A percentile compares a stretch with the other conserved stretches of the same genome.
Evolutionary conservation across 2,888 invertebrate species (phyloP).

Genomic region (Heliconius aoede): DNA sequence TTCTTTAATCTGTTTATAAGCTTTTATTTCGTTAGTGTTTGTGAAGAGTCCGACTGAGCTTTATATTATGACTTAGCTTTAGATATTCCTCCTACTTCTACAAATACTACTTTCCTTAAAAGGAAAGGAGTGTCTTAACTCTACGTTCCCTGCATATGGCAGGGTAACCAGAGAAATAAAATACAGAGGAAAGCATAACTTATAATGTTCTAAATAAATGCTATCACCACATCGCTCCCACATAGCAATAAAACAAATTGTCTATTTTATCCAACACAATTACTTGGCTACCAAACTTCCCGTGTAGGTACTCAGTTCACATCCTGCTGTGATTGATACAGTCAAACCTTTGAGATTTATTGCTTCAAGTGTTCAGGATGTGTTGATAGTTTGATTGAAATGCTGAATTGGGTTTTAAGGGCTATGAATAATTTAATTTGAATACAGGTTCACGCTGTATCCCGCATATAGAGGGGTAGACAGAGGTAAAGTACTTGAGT

Average conservation of each 20-base stretch:
- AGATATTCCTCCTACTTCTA: too few species aligned
- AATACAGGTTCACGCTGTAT: background rate
- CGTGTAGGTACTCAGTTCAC: slow-evolving; percentile 47
- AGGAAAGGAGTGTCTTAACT: too few species aligned
- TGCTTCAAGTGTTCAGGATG: slow-evolving; percentile 40
- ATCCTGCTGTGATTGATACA: slow-evolving; percentile 48
- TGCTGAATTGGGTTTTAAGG: slow-evolving; percentile 6
- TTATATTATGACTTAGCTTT: too few species aligned
- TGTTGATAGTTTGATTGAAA: slow-evolving; percentile 41
- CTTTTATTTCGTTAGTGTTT: too few species aligned
- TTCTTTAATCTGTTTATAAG: background rate
- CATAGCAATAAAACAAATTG: slow-evolving; percentile 30
- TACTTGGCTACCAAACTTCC: slow-evolving; percentile 44
- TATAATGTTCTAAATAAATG: background rate
- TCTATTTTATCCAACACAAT: slow-evolving; percentile 29
- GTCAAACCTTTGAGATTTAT: slow-evolving; percentile 45
- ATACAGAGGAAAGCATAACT: background rate
- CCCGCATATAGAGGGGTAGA: background rate
- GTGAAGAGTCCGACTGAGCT: too few species aligned
- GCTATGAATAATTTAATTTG: background rate
- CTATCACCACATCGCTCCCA: background rate
- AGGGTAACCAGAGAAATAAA: too few species aligned
- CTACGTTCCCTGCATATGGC: too few species aligned
- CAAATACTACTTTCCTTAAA: too few species aligned
- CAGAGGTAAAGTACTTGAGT: background rate